phyloP scores from a whole-genome alignment of 2,113 vertebrate species.

The Oryzias woworae region DNA sequence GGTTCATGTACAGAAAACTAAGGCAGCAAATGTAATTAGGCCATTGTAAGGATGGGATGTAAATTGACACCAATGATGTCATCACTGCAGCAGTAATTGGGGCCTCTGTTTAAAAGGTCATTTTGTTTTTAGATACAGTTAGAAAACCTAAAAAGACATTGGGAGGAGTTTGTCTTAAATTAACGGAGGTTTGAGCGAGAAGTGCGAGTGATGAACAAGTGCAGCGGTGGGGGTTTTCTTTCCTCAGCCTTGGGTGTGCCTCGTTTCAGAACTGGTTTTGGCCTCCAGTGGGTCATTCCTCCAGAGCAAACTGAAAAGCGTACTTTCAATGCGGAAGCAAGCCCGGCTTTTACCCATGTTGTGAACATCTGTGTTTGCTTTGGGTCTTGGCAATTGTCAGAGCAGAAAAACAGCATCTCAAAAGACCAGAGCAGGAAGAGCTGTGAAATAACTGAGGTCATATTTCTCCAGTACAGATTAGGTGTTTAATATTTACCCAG shows the following conservation, averaged over 20 bases:
- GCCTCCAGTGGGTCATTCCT: slow-evolving; percentile 70
- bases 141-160: slow-evolving; percentile 4
- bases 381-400: slow-evolving; percentile 50
- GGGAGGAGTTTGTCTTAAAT: slow-evolving; percentile 6
- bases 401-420: slow-evolving; percentile 43
- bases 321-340: slow-evolving; percentile 39
- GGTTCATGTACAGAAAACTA: slow-evolving; percentile 12
- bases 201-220: slow-evolving; percentile 66
- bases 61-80: slow-evolving; percentile 64
- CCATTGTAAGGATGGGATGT: slow-evolving; percentile 35
- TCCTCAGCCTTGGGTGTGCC: slow-evolving; percentile 77
- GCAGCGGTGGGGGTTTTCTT: slow-evolving; percentile 52
- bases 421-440: slow-evolving; percentile 34
- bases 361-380: slow-evolving; percentile 75
- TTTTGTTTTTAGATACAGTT: background rate
- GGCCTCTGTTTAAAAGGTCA: slow-evolving; percentile 12
- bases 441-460: slow-evolving; percentile 54
- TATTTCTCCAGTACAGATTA: slow-evolving; percentile 47
- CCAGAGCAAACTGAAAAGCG: slow-evolving; percentile 58
- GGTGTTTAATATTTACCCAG: slow-evolving; percentile 57
- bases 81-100: slow-evolving; percentile 48
- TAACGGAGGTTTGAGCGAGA: slow-evolving; percentile 5
- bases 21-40: slow-evolving; percentile 48
- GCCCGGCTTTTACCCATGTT: slow-evolving; percentile 37
- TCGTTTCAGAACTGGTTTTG: slow-evolving; percentile 56